Evolutionary conservation across 2,113 vertebrate genomes (phyloP), one percentile per base, ranked within the genome.

Genomic region (Hoplias malabaricus): DNA sequence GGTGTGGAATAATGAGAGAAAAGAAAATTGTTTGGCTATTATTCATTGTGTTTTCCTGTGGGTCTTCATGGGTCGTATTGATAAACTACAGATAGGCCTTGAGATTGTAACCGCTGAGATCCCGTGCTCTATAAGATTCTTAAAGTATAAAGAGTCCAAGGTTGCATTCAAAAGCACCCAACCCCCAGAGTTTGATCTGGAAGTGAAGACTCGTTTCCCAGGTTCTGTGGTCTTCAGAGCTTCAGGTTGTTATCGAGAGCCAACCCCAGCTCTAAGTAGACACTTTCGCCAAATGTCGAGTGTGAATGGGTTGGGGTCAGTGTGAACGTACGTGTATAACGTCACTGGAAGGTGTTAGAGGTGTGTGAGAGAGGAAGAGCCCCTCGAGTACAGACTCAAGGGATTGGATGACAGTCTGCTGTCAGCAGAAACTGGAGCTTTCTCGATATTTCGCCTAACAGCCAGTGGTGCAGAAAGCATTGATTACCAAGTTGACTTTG

Each of bases 341-440:
- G 78, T 40, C 43, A 59, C 42, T 38, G 61, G 38, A 79, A 79
- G 63, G 38, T 27, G 27, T 54, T 56, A 21, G 36, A n/a, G 56
- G 29, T 36, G 31, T 23, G 11, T 73, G 38, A 11, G 19, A 57
- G 10, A 10, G 23, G 23, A 33, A 40, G 34, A 67, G 33, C 9
- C 23, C 3, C 2, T 10, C 3, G 63, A 69, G 42, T 69, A 27
- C 46, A 73, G 62, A 36, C 43, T 53, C n/a, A 1, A 21, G 53
- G 54, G 54, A 75, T 50, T 53, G 27, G 29, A 23, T 50, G n/a
- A 80, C 31, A 54, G 79, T 38, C 27, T 8, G 16, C 40, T 19
- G 79, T 84, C 83, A 84, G 83, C 83, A 84, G 83, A 84, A 79
- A 84, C 73, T 4, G 12, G 69, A 82, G 36, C 76, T 36, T 73